Evolutionary conservation across 2,888 invertebrate genomes (phyloP), one percentile per base, ranked within the genome.

Genomic region (Conops quadrifasciatus): DNA sequence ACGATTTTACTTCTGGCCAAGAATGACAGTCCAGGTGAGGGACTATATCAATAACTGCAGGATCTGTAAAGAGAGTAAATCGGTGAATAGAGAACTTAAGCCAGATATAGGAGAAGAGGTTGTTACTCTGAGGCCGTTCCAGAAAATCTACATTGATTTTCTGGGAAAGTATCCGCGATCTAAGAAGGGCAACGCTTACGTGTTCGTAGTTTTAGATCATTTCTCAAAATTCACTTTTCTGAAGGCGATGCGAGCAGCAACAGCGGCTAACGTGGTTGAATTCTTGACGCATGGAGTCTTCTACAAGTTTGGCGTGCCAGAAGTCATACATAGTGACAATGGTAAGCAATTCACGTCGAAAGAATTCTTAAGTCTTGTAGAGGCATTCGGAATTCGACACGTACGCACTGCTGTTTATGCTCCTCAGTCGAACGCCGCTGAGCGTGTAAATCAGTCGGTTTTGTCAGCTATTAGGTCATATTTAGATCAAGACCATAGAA

Each of bases 231-330:
- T 59, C 28, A n/a, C 43, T 9, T 56, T 74, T 3, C 64, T 71
- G 70, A 19, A 30, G 49, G 63, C 71, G 5, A 9, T 73, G 15
- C 49, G 58, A 1, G 63, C 36, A 28, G 63, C 63, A 16, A 63
- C 71, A 4, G 45, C 72, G 9, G 28, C 30, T n/a, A n/a, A 9
- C 9, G 49, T 72, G 9, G 43, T 53, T 3, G 21, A 58, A 26
- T 71, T 47, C 21, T 28, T 73, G 16, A 62, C 47, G 19, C 49
- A 73, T 28, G 75, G 76, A 11, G 21, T 67, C 13, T 78, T 79
- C 56, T 67, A 77, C 24, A 43, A 75, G 15, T 79, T 78, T 71
- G 78, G 77, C 21, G 77, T 77, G 30, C 76, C 78, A 2, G 68
- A 74, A 62, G 24, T 47, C 1, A 49, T 77, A 19, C 67, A 64